phyloP scores from a whole-genome alignment of 2,113 vertebrate genomes.

The Solea solea region DNA sequence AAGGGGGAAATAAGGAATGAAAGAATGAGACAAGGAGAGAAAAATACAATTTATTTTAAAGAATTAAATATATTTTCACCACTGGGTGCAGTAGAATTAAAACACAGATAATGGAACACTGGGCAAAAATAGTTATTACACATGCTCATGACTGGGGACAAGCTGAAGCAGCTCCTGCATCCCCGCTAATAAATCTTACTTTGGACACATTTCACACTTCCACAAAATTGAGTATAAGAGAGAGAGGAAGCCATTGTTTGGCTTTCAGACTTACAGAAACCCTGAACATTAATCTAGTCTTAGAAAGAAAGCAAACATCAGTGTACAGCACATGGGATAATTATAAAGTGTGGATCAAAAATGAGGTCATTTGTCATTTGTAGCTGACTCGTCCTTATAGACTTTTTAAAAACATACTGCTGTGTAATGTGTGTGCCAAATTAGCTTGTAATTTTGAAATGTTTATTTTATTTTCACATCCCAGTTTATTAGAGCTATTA shows the following conservation, averaged over 20 bases:
- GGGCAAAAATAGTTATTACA: background rate
- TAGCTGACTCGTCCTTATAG: no score
- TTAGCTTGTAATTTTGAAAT: background rate
- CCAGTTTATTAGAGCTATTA: background rate
- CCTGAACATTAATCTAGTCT: constrained; percentile 40
- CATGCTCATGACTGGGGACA: background rate
- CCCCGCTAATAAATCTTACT: background rate
- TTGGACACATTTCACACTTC: background rate
- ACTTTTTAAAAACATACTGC: no score
- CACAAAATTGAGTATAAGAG: background rate
- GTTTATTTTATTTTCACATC: constrained; percentile 1
- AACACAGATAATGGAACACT: no score
- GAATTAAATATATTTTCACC: no score
- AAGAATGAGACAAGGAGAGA: background rate
- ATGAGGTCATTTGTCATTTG: background rate
- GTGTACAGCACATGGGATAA: constrained; percentile 1
- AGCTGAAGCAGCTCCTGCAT: constrained; percentile 1
- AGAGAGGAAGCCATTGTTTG: constrained; percentile 4
- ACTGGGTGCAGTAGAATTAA: no score
- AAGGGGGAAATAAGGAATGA: background rate
- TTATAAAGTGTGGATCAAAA: constrained; percentile 4
- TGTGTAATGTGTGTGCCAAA: no score
- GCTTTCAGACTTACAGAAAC: constrained; percentile 39
- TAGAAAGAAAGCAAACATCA: constrained; percentile 1
- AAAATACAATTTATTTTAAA: background rate